Evolutionary conservation across 2,113 vertebrate genomes (phyloP).

Genomic region (Columba janthina): DNA sequence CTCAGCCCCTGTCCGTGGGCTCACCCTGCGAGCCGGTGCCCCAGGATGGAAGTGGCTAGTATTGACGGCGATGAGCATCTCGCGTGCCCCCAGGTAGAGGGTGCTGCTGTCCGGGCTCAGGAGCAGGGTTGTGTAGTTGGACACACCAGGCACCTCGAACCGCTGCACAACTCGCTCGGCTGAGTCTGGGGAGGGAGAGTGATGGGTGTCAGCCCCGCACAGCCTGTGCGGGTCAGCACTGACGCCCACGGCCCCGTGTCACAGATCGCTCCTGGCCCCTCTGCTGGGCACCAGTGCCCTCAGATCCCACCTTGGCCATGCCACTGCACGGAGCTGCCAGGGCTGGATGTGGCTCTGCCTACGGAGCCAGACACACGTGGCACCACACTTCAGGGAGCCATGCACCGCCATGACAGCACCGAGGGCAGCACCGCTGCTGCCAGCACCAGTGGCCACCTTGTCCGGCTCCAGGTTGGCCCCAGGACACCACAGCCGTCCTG

Average conservation of each 20-base stretch:
- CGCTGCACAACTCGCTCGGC: conserved; percentile 75
- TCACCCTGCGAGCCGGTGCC: conserved; percentile 79
- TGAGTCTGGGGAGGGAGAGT: conserved; percentile 34
- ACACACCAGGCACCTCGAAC: conserved; percentile 77
- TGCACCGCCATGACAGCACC: accelerated
- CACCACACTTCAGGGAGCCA: accelerated
- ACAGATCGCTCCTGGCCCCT: accelerated
- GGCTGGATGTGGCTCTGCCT: accelerated
- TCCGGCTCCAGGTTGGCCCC: background rate
- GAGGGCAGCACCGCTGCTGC: background rate
- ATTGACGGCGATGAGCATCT: conserved; percentile 85
- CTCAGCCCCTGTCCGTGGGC: background rate
- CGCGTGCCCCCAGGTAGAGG: conserved; percentile 87
- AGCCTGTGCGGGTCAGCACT: accelerated
- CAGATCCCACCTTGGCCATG: background rate
- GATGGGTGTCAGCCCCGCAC: background rate
- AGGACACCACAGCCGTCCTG: background rate
- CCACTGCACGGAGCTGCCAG: accelerated
- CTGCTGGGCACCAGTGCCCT: background rate
- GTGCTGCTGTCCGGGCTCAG: conserved; percentile 82
- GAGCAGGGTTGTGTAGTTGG: conserved; percentile 87
- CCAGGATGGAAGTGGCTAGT: conserved; percentile 63
- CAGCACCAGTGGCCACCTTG: accelerated
- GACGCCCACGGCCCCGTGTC: accelerated
- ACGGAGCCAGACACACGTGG: accelerated